Base-by-base conservation (phyloP, 1,140 invertebrate genomes). In the Drosophila bipectinata region DNA sequence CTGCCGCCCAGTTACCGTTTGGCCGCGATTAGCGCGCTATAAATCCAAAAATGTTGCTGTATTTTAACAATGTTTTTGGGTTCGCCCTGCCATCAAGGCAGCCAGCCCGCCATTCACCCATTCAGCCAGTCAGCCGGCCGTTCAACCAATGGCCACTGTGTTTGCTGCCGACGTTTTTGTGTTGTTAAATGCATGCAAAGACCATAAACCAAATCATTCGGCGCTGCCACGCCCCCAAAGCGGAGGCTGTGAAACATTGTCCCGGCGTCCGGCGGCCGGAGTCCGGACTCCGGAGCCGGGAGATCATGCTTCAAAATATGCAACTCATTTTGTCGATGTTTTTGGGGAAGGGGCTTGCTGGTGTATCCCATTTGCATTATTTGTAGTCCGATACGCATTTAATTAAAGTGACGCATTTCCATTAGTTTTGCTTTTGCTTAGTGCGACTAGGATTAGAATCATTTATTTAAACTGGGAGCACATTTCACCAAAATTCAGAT, bases 11-110 rank as follows among this genome's bases (percentile, higher is more conserved):
- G 21, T 57, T 79, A 60, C 72, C 74, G 72, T 79, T 82, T 88
- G 83, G 84, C 83, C 76, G 79, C 83, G 84, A 88, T 88, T 88
- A 88, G 83, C 83, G 83, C 51, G 79, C 83, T 77, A 88, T 88
- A 88, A 88, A 88, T 88, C 83, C 81, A 79, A 78, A 88, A 88
- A 88, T 88, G 77, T 83, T 82, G 79, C 75, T 87, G 74, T 72
- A 85, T 85, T 85, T 88, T 87, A 87, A 87, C 82, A 85, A 82
- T 88, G 79, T 87, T 85, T 85, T 83, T 77, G 67, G 21, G 44
- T 54, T 68, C 51, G 57, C 73, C 30, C 12, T 60, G 68, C 47
- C 60, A 87, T 37, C 34, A n/a, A 37, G 34, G 34, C 34, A 37
- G 34, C 34, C 26, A 28, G 34, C 9, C 9, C n/a, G 41, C 41